phyloP scores from a whole-genome alignment of 2,797 vertebrate genomes.

The Epinephelus awoara region DNA sequence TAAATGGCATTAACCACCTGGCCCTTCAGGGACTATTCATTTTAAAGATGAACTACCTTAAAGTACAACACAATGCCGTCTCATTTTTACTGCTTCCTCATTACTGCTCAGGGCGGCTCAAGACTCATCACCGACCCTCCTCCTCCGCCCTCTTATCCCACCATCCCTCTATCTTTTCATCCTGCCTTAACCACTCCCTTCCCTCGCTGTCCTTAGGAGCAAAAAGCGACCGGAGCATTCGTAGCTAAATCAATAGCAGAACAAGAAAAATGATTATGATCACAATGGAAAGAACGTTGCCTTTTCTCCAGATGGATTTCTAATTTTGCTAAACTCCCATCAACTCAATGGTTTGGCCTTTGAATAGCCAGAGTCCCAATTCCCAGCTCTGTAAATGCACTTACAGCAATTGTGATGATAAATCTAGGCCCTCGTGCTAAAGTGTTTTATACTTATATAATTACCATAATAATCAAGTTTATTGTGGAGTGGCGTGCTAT shows the following conservation, averaged over 20 bases:
- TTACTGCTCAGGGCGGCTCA: constrained; percentile 84
- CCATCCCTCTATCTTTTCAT: constrained; percentile 64
- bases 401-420: constrained; percentile 74
- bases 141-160: constrained; percentile 58
- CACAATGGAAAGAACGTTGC: constrained; percentile 65
- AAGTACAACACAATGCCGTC: constrained; percentile 88
- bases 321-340: constrained; percentile 72
- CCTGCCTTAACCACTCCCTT: constrained; percentile 60
- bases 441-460: constrained; percentile 82
- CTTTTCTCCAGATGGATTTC: constrained; percentile 75
- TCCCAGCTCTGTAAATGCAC: constrained; percentile 69
- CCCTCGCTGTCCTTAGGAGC: constrained; percentile 46
- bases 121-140: constrained; percentile 75
- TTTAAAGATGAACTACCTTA: constrained; percentile 90
- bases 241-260: constrained; percentile 76
- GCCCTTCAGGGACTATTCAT: constrained; percentile 89
- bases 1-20: constrained; percentile 91
- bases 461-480: constrained; percentile 85
- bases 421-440: constrained; percentile 75
- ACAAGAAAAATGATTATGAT: constrained; percentile 82
- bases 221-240: constrained; percentile 44
- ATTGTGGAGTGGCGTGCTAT: constrained; percentile 78
- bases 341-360: constrained; percentile 63
- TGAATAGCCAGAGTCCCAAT: constrained; percentile 62
- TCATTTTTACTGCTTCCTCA: constrained; percentile 88